phyloP scores from a whole-genome alignment of 2,888 invertebrate genomes.

The Bombylius discolor region DNA sequence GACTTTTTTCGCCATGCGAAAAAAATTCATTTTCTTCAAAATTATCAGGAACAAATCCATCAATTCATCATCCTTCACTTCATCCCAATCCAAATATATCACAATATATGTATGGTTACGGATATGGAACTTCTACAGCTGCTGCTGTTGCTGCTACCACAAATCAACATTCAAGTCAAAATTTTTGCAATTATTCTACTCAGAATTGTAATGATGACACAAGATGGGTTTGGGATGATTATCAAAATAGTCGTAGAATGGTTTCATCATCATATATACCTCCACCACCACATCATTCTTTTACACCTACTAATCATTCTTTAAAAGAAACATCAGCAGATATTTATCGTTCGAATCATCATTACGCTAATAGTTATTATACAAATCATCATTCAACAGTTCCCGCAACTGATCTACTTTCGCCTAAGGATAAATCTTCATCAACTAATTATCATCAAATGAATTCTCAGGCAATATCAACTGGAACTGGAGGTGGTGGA shows the following conservation, averaged over 20 bases:
- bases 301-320: background rate
- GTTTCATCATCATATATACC: background rate
- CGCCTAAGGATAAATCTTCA: background rate
- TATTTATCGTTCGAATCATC: constrained; percentile 1
- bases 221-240: constrained; percentile 10
- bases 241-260: constrained; percentile 5
- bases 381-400: background rate
- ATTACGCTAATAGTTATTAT: background rate
- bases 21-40: background rate
- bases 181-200: constrained; percentile 5
- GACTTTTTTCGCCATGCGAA: background rate
- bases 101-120: constrained; percentile 4
- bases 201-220: constrained; percentile 6
- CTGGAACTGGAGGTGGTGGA: background rate
- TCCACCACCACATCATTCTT: background rate
- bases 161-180: constrained; percentile 4
- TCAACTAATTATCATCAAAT: background rate
- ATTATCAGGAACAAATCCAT: background rate
- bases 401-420: background rate
- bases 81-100: background rate
- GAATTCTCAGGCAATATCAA: background rate
- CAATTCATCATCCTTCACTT: background rate
- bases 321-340: constrained; percentile 6
- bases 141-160: background rate
- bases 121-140: constrained; percentile 4